Base-by-base conservation (phyloP, 2,888 invertebrate genomes). In the Acrobasis repandana region DNA sequence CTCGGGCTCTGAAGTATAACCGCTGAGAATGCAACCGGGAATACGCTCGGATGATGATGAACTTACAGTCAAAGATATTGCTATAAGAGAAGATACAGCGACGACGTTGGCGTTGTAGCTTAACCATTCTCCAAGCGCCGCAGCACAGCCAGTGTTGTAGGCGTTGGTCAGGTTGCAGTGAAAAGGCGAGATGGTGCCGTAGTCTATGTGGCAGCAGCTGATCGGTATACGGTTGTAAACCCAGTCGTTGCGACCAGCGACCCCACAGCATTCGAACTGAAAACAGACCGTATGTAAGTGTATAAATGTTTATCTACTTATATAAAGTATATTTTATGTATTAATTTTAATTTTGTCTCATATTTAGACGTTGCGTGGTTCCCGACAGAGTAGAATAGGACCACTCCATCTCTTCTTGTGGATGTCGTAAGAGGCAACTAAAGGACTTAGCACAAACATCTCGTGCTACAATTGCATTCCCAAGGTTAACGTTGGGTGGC, bases 181-280 rank as follows among this genome's bases (percentile, higher is more conserved):
- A 61, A 88, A 88, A 0, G 74, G 76, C 0, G 90, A 93, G 8
- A 93, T 72, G 0, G 85, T 75, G 0, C 94, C 94, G 60, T 75
- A 73, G 58, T 89, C 86, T 14, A 90, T 79, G 20, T 68, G 62
- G 73, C 96, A 96, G 73, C 96, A 96, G 43, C 94, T 93, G n/a
- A 93, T 68, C 0, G 95, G 95, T 15, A 95, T 75, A 33, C 74
- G 74, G 56, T 67, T 74, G 0, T 67, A 61, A 0, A 57, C 34
- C 94, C 95, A 96, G 72, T 96, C 95, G 0, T 70, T 71, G 3
- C 84, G 88, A 20, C 85, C 89, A 0, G 70, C 63, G 0, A 94
- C 91, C 3, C 96, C 96, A 73, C 96, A 96, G 80, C 96, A 96
- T 38, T 89, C 58, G 66, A 95, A 94, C 94, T 95, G 75, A n/a